A percentile compares a stretch with the other conserved stretches of the same genome.
Evolutionary conservation across 2,888 invertebrate species (phyloP).

Genomic region (Eristalinus sepulchralis): DNA sequence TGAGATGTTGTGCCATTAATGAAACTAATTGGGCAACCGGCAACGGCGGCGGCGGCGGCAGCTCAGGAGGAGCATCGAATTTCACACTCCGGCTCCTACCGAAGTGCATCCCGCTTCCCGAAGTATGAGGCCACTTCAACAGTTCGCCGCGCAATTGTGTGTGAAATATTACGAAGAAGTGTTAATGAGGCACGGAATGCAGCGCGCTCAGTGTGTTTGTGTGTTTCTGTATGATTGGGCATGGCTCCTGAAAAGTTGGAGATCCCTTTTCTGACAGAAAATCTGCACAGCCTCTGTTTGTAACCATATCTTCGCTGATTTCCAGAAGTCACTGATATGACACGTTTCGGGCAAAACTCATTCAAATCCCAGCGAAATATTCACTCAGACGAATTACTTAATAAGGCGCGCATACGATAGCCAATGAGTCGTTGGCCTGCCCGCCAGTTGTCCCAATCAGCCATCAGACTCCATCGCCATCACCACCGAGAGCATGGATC

Average conservation of each 20-base stretch:
- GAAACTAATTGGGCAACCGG: conserved; percentile 64
- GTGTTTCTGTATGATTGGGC: neutral
- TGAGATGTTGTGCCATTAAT: conserved; percentile 48
- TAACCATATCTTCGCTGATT: conserved; percentile 34
- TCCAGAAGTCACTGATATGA: conserved; percentile 59
- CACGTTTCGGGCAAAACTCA: conserved; percentile 28
- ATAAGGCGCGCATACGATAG: conserved; percentile 43
- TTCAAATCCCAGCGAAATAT: conserved; percentile 35
- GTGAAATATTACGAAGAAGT: conserved; percentile 69
- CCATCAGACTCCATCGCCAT: neutral
- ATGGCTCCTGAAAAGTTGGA: conserved; percentile 41
- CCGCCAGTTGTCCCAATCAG: conserved; percentile 40
- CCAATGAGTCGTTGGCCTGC: conserved; percentile 49
- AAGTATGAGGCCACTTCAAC: conserved; percentile 29
- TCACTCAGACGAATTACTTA: conserved; percentile 39
- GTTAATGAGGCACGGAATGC: conserved; percentile 68
- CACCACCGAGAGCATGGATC: conserved; percentile 42
- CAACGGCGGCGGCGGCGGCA: neutral
- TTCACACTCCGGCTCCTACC: conserved; percentile 57
- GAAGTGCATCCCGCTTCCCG: conserved; percentile 4
- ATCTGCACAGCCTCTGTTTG: neutral
- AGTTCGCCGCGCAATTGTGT: conserved; percentile 61
- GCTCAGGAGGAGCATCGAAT: conserved; percentile 36
- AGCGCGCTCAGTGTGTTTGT: neutral
- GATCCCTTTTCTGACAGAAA: conserved; percentile 8